phyloP scores from a whole-genome alignment of 2,888 invertebrate species.

The Rosalia funebris region DNA sequence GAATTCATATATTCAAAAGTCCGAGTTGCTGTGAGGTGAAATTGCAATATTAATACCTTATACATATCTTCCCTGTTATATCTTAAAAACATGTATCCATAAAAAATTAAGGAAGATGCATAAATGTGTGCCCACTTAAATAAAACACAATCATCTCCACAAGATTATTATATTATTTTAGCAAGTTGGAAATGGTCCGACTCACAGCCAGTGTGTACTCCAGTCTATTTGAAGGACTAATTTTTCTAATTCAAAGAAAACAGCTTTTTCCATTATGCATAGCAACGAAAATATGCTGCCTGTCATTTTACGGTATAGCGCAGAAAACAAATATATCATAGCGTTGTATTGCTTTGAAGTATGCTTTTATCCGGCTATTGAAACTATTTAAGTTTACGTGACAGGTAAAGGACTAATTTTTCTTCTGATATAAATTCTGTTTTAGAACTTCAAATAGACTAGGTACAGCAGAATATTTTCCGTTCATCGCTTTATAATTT shows the following conservation, averaged over 20 bases:
- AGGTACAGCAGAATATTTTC: background rate
- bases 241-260: slow-evolving; percentile 38
- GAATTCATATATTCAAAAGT: too few relatives aligned
- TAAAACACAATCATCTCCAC: too few relatives aligned
- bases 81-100: too few relatives aligned
- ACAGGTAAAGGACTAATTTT: slow-evolving; percentile 9
- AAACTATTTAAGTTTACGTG: background rate
- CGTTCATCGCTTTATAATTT: background rate
- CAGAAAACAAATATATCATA: background rate
- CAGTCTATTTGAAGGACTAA: too few relatives aligned
- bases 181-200: too few relatives aligned
- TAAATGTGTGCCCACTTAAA: too few relatives aligned
- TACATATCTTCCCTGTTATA: too few relatives aligned
- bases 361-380: background rate
- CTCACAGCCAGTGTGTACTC: too few relatives aligned
- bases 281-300: background rate
- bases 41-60: too few relatives aligned
- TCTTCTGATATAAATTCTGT: background rate
- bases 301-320: slow-evolving; percentile 3
- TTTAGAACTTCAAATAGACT: background rate
- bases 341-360: background rate
- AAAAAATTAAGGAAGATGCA: too few relatives aligned
- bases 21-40: too few relatives aligned
- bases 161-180: too few relatives aligned
- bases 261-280: slow-evolving; percentile 24